Evolutionary conservation across 2,888 invertebrate genomes (phyloP).

Genomic region (Odontomyia ornata): DNA sequence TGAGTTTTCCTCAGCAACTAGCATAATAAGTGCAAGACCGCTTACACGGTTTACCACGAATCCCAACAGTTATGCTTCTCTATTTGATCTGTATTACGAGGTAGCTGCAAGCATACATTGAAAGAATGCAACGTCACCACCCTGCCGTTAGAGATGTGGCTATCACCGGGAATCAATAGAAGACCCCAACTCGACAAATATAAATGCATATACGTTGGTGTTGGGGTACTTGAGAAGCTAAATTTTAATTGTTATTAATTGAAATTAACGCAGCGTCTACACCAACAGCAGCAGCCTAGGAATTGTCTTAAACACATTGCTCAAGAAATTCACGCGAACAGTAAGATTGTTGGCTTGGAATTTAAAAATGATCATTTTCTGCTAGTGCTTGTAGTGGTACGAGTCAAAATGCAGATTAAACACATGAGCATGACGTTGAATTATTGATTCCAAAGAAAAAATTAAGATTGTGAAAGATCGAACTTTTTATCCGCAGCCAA

Average conservation of each 20-base stretch:
- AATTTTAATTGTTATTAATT: constrained; percentile 49
- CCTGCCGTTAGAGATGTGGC: background rate
- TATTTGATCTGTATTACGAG: background rate
- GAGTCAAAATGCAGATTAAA: background rate
- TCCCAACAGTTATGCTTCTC: too few relatives aligned
- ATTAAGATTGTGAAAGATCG: too few relatives aligned
- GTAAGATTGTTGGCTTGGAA: background rate
- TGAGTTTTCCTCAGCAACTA: background rate
- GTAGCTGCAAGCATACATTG: background rate
- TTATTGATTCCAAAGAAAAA: background rate
- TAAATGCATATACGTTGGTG: background rate
- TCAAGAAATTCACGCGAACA: background rate
- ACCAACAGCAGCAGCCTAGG: background rate
- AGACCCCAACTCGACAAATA: background rate
- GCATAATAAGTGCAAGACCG: too few relatives aligned
- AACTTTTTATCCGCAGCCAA: too few relatives aligned
- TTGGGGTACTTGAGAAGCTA: constrained; percentile 9
- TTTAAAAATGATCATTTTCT: background rate
- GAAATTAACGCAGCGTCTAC: constrained; percentile 46
- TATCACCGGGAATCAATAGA: background rate
- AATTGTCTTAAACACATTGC: background rate
- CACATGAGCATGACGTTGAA: background rate
- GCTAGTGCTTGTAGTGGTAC: background rate
- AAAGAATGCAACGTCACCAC: background rate
- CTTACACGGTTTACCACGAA: too few relatives aligned